Evolutionary conservation across 1,140 invertebrate genomes (phyloP).

Genomic region (Heliothis subflexa): DNA sequence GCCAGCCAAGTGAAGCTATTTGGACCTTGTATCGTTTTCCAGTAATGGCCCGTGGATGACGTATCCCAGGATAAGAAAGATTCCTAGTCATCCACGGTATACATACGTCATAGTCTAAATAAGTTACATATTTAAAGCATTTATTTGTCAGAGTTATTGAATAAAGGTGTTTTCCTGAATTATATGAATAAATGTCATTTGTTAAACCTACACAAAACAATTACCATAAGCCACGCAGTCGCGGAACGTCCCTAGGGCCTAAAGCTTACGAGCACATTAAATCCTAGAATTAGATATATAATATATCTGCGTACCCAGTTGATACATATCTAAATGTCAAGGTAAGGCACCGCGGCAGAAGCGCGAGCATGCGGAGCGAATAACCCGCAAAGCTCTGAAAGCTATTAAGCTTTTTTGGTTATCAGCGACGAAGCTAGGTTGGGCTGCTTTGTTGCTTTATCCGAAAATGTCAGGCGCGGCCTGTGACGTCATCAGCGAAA

Average conservation of each 20-base stretch:
- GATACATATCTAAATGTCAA: conserved; percentile 70
- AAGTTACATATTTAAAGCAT: no score
- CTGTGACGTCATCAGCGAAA: conserved; percentile 77
- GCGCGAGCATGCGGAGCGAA: conserved; percentile 66
- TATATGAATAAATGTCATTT: not conserved
- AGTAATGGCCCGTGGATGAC: no score
- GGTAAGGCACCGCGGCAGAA: conserved; percentile 65
- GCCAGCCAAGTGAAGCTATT: no score
- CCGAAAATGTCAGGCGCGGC: conserved; percentile 82
- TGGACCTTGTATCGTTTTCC: no score
- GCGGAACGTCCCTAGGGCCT: conserved; percentile 16
- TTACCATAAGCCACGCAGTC: not conserved
- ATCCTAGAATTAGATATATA: conserved; percentile 17
- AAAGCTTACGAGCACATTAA: conserved; percentile 4
- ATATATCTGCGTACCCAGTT: not conserved
- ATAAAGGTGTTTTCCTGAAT: no score
- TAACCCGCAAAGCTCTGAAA: conserved; percentile 71
- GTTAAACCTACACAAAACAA: not conserved
- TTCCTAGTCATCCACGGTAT: no score
- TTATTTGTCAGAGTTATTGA: no score
- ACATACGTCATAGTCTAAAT: no score
- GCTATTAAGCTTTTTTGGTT: conserved; percentile 78
- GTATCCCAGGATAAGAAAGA: no score
- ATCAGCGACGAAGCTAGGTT: conserved; percentile 75
- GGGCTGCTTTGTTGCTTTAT: conserved; percentile 79